Percentiles rank a stretch among this genome's conserved stretches.
Evolutionary conservation across 2,797 vertebrate species (phyloP).

Genomic region (Ataeniobius toweri): DNA sequence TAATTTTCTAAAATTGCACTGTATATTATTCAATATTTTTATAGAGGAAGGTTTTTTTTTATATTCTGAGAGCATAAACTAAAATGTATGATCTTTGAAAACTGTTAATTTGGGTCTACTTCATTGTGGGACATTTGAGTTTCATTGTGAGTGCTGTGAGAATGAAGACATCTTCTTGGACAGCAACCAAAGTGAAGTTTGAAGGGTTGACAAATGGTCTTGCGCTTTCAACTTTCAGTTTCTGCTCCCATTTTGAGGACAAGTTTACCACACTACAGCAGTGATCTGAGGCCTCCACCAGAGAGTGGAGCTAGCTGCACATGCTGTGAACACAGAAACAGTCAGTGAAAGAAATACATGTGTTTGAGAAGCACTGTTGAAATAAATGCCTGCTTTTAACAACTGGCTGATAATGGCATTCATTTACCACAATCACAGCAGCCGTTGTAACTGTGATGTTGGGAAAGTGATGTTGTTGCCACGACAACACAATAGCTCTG

Average conservation of each 20-base stretch:
- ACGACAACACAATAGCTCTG: conserved; percentile 17
- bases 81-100: not conserved
- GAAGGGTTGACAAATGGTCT: not conserved
- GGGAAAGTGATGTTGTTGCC: conserved; percentile 27
- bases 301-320: conserved; percentile 11
- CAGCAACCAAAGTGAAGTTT: not conserved
- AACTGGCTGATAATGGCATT: not conserved
- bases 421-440: conserved; percentile 2
- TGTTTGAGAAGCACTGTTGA: not conserved
- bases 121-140: not conserved
- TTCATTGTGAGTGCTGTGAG: not conserved
- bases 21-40: not conserved
- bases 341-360: not conserved
- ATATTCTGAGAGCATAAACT: not conserved
- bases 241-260: not conserved
- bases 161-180: not conserved
- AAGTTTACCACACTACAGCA: not conserved
- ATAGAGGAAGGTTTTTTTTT: not conserved
- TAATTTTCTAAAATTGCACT: not conserved
- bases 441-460: not conserved
- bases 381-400: conserved; percentile 7
- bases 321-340: not conserved
- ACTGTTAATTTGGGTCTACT: not conserved
- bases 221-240: not conserved
- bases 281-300: conserved; percentile 2